Evolutionary conservation across 2,797 vertebrate species (phyloP).

Genomic region (Phoxinus dragarum): DNA sequence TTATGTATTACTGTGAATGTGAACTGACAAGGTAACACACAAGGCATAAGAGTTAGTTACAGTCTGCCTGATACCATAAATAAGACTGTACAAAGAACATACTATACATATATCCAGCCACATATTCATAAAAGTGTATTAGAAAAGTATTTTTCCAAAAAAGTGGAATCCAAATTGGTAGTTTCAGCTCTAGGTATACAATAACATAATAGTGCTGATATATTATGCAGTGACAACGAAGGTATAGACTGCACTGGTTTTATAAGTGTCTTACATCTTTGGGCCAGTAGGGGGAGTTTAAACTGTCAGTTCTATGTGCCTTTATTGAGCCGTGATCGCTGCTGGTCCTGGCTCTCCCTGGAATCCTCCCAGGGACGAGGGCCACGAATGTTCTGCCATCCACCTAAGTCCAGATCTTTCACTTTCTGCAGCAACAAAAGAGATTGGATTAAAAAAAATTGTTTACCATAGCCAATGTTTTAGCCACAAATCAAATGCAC

Average conservation of each 20-base stretch:
- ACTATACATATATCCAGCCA: neutral
- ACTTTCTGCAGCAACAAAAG: constrained; percentile 82
- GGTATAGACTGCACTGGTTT: neutral
- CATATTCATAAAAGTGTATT: neutral
- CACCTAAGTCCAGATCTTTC: constrained; percentile 78
- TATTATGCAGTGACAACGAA: neutral
- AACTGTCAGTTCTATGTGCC: constrained; percentile 43
- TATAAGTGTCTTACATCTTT: neutral
- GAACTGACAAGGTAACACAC: neutral
- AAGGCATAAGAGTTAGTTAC: neutral
- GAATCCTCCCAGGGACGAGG: constrained; percentile 94
- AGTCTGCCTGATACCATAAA: neutral
- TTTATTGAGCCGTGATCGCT: constrained; percentile 62
- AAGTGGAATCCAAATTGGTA: neutral
- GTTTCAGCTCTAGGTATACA: neutral
- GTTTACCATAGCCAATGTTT: neutral
- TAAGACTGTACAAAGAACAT: neutral
- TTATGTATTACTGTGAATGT: neutral
- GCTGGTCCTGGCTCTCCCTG: constrained; percentile 74
- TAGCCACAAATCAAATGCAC: neutral
- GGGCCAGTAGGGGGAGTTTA: neutral
- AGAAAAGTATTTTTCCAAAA: neutral
- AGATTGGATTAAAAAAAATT: neutral
- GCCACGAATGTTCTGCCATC: constrained; percentile 95
- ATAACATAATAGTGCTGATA: neutral